These are phyloP conservation scores for Paracanthobrama guichenoti DNA, from an alignment of 2,113 vertebrate genomes.

Conservation along the genomic window DNA sequence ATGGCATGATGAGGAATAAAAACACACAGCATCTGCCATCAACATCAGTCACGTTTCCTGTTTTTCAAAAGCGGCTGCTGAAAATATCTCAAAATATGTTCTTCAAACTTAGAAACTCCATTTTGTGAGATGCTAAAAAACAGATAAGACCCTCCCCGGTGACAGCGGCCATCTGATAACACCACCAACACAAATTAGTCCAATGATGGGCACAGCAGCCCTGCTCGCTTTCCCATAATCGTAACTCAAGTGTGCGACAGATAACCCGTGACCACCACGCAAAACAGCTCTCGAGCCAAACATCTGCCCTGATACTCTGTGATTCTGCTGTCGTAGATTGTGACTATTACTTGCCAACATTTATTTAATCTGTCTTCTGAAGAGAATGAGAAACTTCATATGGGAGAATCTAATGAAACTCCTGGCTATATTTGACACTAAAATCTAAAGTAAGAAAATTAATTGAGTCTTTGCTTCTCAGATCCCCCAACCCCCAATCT, in stretches of 20 bases:
- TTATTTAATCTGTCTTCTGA: background rate
- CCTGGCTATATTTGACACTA: background rate
- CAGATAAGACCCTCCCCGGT: constrained; percentile 66
- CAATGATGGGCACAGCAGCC: constrained; percentile 60
- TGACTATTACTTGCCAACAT: background rate
- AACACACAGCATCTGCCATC: background rate
- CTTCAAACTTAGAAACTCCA: constrained; percentile 67
- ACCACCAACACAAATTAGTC: constrained; percentile 64
- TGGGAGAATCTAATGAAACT: background rate
- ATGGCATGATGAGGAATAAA: constrained; percentile 6
- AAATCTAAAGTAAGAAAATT: background rate
- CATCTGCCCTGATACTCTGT: background rate
- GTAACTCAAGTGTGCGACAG: constrained; percentile 48
- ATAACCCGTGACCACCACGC: background rate
- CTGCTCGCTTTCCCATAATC: constrained; percentile 61
- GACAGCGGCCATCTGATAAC: constrained; percentile 69
- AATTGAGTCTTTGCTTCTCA: no score
- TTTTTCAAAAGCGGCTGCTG: constrained; percentile 60
- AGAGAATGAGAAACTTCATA: background rate
- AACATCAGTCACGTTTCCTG: constrained; percentile 61
- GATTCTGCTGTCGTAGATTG: background rate
- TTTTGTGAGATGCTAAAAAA: constrained; percentile 65
- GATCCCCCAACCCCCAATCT: no score
- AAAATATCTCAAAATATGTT: constrained; percentile 67
- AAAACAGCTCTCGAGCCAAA: background rate